phyloP scores from a whole-genome alignment of 1,140 invertebrate species.

The Tetramorium alpestre region DNA sequence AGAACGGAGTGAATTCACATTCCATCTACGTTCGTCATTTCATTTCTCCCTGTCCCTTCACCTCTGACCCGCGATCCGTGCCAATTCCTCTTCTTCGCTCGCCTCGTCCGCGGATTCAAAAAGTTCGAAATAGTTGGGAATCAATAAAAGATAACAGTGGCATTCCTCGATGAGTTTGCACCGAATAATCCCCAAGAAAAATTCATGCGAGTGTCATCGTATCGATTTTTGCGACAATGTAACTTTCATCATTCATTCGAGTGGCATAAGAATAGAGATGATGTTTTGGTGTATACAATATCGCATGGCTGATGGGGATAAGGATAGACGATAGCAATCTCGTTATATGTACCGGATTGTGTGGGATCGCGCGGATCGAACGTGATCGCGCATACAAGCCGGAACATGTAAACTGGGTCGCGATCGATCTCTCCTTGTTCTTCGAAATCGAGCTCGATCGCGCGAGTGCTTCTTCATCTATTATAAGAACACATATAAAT shows the following conservation, averaged over 20 bases:
- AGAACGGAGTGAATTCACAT: conserved; percentile 66
- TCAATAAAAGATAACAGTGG: conserved; percentile 19
- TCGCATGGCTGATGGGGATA: not conserved
- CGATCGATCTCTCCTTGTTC: conserved; percentile 65
- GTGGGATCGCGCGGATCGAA: conserved; percentile 26
- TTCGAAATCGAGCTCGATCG: conserved; percentile 45
- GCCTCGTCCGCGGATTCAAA: conserved; percentile 61
- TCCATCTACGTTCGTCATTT: conserved; percentile 66
- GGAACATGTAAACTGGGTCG: conserved; percentile 55
- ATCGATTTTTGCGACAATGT: not conserved
- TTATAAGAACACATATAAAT: conserved; percentile 55
- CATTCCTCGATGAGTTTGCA: not conserved
- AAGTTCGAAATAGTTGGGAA: conserved; percentile 55
- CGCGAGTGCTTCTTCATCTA: conserved; percentile 12
- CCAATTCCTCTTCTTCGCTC: conserved; percentile 38
- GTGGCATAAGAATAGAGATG: conserved; percentile 2
- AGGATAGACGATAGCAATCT: conserved; percentile 40
- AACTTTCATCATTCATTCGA: conserved; percentile 20
- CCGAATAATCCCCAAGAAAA: not conserved
- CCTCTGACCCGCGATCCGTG: not conserved
- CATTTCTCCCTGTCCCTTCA: conserved; percentile 13
- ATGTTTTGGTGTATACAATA: conserved; percentile 6
- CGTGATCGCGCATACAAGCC: conserved; percentile 41
- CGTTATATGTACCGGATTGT: conserved; percentile 46
- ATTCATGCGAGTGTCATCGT: not conserved